Evolutionary conservation across 2,888 invertebrate species (phyloP).

Genomic region (Elmis aenea): DNA sequence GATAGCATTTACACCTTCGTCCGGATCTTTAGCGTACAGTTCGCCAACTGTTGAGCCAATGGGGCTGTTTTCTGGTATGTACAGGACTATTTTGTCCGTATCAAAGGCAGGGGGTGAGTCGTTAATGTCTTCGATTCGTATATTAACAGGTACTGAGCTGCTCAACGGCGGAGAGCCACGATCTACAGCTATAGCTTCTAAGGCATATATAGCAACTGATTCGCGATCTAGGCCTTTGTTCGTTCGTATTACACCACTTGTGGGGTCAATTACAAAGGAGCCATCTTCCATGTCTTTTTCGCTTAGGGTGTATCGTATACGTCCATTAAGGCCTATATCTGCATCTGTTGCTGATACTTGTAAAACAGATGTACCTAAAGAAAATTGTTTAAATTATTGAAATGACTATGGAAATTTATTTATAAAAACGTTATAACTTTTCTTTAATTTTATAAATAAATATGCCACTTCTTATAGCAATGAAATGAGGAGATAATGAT

Average conservation of each 20-base stretch:
- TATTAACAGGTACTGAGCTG: slow-evolving; percentile 63
- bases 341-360: slow-evolving; percentile 78
- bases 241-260: slow-evolving; percentile 87
- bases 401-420: no score
- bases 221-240: slow-evolving; percentile 89
- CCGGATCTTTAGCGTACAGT: slow-evolving; percentile 85
- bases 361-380: slow-evolving; percentile 64
- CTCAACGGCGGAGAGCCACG: slow-evolving; percentile 60
- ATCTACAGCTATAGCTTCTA: slow-evolving; percentile 86
- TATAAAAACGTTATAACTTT: no score
- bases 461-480: no score
- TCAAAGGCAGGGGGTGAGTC: slow-evolving; percentile 88
- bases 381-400: no score
- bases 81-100: slow-evolving; percentile 80
- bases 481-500: no score
- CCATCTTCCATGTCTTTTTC: slow-evolving; percentile 75
- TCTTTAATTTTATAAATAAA: no score
- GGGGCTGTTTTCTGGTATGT: slow-evolving; percentile 94
- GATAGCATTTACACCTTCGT: slow-evolving; percentile 85
- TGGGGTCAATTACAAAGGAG: slow-evolving; percentile 87
- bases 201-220: slow-evolving; percentile 75
- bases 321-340: slow-evolving; percentile 82
- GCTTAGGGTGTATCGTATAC: slow-evolving; percentile 73
- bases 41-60: slow-evolving; percentile 90
- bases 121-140: slow-evolving; percentile 83